These are phyloP conservation scores for Orthosia gothica DNA, from an alignment of 2,888 invertebrate genomes.

Conservation along the genomic window DNA sequence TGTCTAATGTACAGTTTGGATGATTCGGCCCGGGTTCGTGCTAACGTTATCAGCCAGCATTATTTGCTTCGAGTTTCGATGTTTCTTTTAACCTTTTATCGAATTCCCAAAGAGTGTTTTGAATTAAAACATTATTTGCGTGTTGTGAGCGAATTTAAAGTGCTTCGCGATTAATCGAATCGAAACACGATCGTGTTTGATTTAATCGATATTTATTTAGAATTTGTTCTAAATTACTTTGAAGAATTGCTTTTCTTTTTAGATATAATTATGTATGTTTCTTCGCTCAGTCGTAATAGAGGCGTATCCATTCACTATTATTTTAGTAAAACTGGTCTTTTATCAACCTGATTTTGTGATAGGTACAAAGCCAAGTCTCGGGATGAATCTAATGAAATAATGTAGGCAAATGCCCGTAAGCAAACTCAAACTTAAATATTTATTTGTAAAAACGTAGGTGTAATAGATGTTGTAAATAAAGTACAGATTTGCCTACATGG, in stretches of 20 bases:
- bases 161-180: constrained; percentile 83
- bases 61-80: constrained; percentile 86
- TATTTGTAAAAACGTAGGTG: too few relatives aligned
- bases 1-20: constrained; percentile 59
- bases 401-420: too few relatives aligned
- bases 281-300: background rate
- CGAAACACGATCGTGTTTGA: constrained; percentile 65
- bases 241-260: constrained; percentile 8
- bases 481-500: too few relatives aligned
- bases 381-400: too few relatives aligned
- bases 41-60: constrained; percentile 85
- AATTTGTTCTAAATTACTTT: constrained; percentile 55
- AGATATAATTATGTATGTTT: background rate
- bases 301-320: background rate
- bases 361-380: too few relatives aligned
- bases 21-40: constrained; percentile 73
- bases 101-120: constrained; percentile 83
- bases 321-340: background rate
- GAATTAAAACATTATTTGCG: constrained; percentile 88
- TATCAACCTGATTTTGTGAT: background rate
- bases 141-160: constrained; percentile 84
- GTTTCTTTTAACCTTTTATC: constrained; percentile 86
- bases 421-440: too few relatives aligned
- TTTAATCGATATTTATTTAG: constrained; percentile 67
- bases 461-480: too few relatives aligned